Evolutionary conservation across 2,113 vertebrate species (phyloP).

Genomic region (Trichechus manatus): DNA sequence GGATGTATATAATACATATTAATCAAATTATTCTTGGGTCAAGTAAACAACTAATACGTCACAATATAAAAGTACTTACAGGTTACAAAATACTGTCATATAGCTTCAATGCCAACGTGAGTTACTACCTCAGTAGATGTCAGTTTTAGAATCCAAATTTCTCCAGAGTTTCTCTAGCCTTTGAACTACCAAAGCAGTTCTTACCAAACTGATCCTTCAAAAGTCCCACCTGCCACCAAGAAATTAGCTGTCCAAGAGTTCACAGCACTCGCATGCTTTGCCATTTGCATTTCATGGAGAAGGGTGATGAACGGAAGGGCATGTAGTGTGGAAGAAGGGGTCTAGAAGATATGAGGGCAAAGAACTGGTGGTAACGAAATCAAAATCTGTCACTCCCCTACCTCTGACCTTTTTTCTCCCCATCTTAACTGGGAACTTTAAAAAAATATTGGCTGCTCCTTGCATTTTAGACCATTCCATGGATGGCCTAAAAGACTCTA

Average conservation of each 20-base stretch:
- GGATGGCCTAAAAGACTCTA: background rate
- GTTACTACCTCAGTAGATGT: background rate
- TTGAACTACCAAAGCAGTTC: slow-evolving; percentile 19
- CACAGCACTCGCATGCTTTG: background rate
- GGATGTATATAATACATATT: background rate
- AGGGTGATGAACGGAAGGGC: background rate
- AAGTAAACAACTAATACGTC: background rate
- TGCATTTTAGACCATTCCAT: background rate
- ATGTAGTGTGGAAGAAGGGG: background rate
- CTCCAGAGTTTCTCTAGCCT: background rate
- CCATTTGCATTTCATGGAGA: background rate
- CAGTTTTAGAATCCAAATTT: slow-evolving; percentile 29
- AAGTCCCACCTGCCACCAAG: background rate
- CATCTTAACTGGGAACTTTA: slow-evolving; percentile 14
- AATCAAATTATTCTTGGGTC: slow-evolving; percentile 15
- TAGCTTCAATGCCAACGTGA: slow-evolving; percentile 18
- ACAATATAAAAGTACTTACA: background rate
- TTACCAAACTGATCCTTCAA: background rate
- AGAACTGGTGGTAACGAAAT: background rate
- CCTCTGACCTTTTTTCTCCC: background rate
- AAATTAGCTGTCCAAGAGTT: background rate
- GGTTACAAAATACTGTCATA: background rate
- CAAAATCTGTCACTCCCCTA: background rate
- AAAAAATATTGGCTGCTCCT: background rate
- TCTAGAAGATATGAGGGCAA: background rate